Percentiles rank a stretch among this genome's conserved stretches.
Conservation (phyloP, 2,888 invertebrate species). For the Ashinkailepas kermadecensis region DNA sequence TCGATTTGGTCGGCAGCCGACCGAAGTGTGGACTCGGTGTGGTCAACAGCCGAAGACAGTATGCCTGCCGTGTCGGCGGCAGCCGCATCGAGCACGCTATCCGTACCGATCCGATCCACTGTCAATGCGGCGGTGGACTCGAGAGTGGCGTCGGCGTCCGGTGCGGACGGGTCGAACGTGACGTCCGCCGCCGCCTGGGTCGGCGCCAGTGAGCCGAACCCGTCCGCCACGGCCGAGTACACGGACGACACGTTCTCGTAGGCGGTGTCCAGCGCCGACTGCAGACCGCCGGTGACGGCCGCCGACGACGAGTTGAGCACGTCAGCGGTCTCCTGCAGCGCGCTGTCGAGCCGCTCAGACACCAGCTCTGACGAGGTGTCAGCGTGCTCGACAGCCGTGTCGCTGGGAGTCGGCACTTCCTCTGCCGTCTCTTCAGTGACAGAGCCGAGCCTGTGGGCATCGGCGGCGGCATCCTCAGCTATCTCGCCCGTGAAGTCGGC, state of each 20-base stretch:
- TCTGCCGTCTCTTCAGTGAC: background rate
- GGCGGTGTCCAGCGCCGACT: background rate
- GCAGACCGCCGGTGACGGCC: background rate
- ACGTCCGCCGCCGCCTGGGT: background rate
- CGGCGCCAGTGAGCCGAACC: background rate
- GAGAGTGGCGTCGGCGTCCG: background rate
- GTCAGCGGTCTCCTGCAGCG: background rate
- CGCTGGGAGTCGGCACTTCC: background rate
- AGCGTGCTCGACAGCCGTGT: background rate
- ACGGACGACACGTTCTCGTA: background rate
- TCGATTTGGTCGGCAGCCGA: too few relatives aligned
- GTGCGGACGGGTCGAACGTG: background rate
- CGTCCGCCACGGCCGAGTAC: background rate
- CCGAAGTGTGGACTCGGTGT: background rate
- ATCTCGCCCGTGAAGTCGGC: background rate
- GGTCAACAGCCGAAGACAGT: background rate
- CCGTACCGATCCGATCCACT: background rate
- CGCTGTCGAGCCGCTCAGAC: background rate
- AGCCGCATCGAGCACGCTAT: background rate
- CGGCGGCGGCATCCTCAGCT: background rate
- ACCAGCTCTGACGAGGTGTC: background rate
- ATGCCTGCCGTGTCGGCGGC: background rate
- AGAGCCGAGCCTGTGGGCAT: background rate
- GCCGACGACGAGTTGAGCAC: background rate
- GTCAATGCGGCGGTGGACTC: background rate